Evolutionary conservation across 64 coral and sea anemone genomes (phyloP), one percentile per base, ranked within the genome.

Genomic region (Cladopsammia gracilis): DNA sequence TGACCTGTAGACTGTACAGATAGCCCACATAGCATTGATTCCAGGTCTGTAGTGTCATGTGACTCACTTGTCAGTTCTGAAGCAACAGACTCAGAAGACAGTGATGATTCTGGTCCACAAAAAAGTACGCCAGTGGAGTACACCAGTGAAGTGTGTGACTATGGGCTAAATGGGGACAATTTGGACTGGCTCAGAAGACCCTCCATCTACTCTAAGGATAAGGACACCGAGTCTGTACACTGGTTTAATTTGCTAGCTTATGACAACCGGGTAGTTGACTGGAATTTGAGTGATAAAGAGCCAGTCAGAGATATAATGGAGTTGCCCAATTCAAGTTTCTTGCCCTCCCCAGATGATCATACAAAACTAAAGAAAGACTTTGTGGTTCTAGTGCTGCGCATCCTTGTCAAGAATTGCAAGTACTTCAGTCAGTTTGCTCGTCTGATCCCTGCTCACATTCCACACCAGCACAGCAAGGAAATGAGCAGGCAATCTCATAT

Each of bases 241-340:
- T 82, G 79, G 79, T 82, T 82, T 57, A 82, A 82, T 57, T 34
- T 82, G 79, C 16, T 82, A 19, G 79, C 79, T 20, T 82, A 82
- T 82, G 16, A 82, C 62, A 82, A 82, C 51, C 10, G 79, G 56
- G 79, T 82, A 23, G 79, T 20, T 46, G 45, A 62, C 79, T 82
- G 54, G 79, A n/a, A 62, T 57, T 46, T 82, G 52, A 60, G 25
- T 16, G 56, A 82, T 47, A 44, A 48, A 15, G 53, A 60, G 45
- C 79, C 79, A 19, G 59, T 82, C 18, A 82, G 53, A 82, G 18
- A 42, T 15, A 82, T 62, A 43, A 60, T 82, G 22, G 56, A 82
- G 23, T 62, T 82, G 22, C 79, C 57, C 20, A 82, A 82, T 62
- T 82, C 79, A 82, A 57, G 48, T 48, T 82, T 82, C 53, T 52